Evolutionary conservation across 1,140 invertebrate genomes (phyloP).

Genomic region (Papilio xuthus): DNA sequence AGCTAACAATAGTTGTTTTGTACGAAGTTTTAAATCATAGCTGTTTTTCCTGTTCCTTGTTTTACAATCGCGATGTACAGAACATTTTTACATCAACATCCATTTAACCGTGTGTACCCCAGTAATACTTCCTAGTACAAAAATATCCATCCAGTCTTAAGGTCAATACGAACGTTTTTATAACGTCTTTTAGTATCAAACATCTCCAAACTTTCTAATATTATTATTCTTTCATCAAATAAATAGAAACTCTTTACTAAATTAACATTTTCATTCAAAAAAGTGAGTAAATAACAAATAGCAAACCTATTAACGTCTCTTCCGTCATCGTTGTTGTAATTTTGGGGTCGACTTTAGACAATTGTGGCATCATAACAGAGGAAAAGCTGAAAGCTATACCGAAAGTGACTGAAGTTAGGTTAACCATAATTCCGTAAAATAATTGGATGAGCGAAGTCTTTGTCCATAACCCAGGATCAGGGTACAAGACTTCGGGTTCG

Average conservation of each 20-base stretch:
- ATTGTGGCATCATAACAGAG: slow-evolving; percentile 76
- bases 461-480: slow-evolving; percentile 59
- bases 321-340: slow-evolving; percentile 60
- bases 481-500: slow-evolving; percentile 29
- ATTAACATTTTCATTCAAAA: neutral
- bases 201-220: too few species aligned
- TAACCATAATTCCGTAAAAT: slow-evolving; percentile 66
- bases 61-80: too few species aligned
- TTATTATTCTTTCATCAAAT: neutral
- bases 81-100: too few species aligned
- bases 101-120: too few species aligned
- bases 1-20: neutral
- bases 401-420: slow-evolving; percentile 75
- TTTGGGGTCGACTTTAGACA: slow-evolving; percentile 55
- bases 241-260: neutral
- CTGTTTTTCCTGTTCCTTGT: neutral
- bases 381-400: slow-evolving; percentile 81
- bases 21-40: neutral
- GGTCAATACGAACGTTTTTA: neutral
- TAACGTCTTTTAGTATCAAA: too few species aligned
- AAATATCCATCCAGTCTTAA: neutral
- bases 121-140: too few species aligned
- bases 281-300: slow-evolving; percentile 44
- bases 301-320: slow-evolving; percentile 82
- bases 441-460: slow-evolving; percentile 60